These are phyloP conservation scores for Anoplius nigerrimus DNA, from an alignment of 2,888 invertebrate genomes.

Conservation along the genomic window DNA sequence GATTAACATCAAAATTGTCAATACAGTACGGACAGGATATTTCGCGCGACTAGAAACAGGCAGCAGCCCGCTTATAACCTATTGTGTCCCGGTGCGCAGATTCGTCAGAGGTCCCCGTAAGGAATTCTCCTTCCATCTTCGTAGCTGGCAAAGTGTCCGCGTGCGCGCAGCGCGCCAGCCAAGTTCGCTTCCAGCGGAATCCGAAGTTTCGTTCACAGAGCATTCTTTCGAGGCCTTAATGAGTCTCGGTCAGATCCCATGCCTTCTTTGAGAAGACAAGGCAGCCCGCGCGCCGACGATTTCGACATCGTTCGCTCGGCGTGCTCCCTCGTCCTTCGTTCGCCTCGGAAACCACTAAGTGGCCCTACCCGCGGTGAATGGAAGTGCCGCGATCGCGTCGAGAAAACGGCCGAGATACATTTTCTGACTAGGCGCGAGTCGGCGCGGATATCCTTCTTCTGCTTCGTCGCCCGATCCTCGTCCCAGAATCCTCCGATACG, in stretches of 20 bases:
- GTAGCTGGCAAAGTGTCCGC: neutral
- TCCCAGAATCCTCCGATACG: no score
- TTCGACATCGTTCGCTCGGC: slow-evolving; percentile 49
- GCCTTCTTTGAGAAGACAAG: slow-evolving; percentile 29
- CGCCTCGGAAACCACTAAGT: slow-evolving; percentile 48
- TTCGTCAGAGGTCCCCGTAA: no score
- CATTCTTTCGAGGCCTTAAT: slow-evolving; percentile 51
- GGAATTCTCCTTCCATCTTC: no score
- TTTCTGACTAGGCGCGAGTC: slow-evolving; percentile 27
- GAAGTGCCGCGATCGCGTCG: slow-evolving; percentile 52
- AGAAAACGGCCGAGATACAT: slow-evolving; percentile 55
- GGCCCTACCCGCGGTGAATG: slow-evolving; percentile 52
- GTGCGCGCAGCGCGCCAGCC: neutral
- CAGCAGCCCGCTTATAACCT: no score
- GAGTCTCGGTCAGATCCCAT: slow-evolving; percentile 49
- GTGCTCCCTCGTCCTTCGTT: slow-evolving; percentile 47
- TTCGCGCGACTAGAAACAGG: no score
- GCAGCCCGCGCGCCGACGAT: slow-evolving; percentile 36
- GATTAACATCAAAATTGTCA: no score
- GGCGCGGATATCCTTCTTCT: no score
- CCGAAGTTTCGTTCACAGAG: slow-evolving; percentile 7
- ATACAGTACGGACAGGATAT: no score
- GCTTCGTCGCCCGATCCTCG: no score
- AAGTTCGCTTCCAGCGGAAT: neutral
- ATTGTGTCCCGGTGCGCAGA: no score